Conservation (phyloP, 2,113 vertebrate species). For the Nymphicus hollandicus region DNA sequence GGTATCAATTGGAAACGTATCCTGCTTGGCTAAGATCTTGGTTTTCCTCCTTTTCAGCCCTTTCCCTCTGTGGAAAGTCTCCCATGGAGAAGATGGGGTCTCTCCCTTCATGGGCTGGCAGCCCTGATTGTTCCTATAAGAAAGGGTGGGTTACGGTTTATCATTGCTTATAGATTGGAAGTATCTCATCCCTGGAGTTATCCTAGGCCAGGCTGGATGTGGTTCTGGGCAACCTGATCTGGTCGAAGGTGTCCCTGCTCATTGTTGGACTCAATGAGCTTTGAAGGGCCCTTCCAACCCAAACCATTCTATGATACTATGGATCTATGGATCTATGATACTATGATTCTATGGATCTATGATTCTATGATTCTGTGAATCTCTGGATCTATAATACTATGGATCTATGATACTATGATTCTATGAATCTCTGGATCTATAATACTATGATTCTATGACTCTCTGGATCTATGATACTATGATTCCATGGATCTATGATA, state of each 20-base stretch:
- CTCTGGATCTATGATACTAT: too few species aligned
- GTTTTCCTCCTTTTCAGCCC: not conserved
- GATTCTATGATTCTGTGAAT: too few species aligned
- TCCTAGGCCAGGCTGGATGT: not conserved
- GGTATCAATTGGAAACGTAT: not conserved
- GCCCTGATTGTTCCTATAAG: fast-evolving
- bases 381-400: too few species aligned
- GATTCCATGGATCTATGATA: too few species aligned
- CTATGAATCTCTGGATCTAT: too few species aligned
- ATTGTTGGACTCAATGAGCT: not conserved
- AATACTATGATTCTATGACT: too few species aligned
- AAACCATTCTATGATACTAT: not conserved
- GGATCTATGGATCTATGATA: too few species aligned
- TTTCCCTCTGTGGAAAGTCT: not conserved
- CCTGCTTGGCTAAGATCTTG: not conserved
- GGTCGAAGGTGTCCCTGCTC: not conserved
- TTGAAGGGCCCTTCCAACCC: not conserved
- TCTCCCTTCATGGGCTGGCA: not conserved
- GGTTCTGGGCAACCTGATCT: not conserved
- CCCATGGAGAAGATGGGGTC: not conserved
- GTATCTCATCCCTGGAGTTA: not conserved
- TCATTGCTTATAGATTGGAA: not conserved
- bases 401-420: too few species aligned
- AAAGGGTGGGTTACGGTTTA: not conserved
- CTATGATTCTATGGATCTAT: too few species aligned